phyloP scores from a whole-genome alignment of 2,797 vertebrate genomes.

The Takifugu ocellatus region DNA sequence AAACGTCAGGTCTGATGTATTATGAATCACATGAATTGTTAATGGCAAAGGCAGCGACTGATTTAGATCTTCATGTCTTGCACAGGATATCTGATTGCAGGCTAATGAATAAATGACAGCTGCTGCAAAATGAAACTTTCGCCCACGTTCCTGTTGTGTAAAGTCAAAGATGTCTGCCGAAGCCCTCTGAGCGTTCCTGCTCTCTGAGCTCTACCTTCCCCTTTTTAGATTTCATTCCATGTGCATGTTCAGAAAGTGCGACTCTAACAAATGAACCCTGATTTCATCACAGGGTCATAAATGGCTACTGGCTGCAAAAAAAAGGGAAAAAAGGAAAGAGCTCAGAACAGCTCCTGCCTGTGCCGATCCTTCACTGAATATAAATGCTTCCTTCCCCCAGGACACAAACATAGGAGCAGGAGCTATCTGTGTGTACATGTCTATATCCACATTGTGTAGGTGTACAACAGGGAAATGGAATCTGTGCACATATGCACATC shows the following conservation, averaged over 20 bases:
- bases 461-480: slow-evolving; percentile 23
- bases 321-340: slow-evolving; percentile 44
- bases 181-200: too few species aligned
- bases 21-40: slow-evolving; percentile 93
- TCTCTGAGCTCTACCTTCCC: not conserved
- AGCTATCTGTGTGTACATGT: slow-evolving; percentile 30
- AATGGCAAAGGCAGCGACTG: slow-evolving; percentile 80
- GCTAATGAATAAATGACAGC: slow-evolving; percentile 92
- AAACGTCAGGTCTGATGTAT: slow-evolving; percentile 86
- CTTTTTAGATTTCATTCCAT: slow-evolving; percentile 25
- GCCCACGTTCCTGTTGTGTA: slow-evolving; percentile 72
- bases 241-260: slow-evolving; percentile 4
- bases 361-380: slow-evolving; percentile 48
- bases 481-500: slow-evolving; percentile 13
- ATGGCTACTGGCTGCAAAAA: slow-evolving; percentile 32
- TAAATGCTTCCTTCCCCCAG: slow-evolving; percentile 54
- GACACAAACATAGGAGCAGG: slow-evolving; percentile 26
- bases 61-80: slow-evolving; percentile 84
- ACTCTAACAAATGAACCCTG: slow-evolving; percentile 43
- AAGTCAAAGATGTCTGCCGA: slow-evolving; percentile 43
- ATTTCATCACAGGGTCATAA: slow-evolving; percentile 58
- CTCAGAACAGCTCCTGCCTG: slow-evolving; percentile 45
- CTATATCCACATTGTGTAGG: slow-evolving; percentile 31
- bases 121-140: slow-evolving; percentile 81
- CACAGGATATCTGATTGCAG: slow-evolving; percentile 76